phyloP scores from a whole-genome alignment of 2,888 invertebrate species.

The Nezara viridula region DNA sequence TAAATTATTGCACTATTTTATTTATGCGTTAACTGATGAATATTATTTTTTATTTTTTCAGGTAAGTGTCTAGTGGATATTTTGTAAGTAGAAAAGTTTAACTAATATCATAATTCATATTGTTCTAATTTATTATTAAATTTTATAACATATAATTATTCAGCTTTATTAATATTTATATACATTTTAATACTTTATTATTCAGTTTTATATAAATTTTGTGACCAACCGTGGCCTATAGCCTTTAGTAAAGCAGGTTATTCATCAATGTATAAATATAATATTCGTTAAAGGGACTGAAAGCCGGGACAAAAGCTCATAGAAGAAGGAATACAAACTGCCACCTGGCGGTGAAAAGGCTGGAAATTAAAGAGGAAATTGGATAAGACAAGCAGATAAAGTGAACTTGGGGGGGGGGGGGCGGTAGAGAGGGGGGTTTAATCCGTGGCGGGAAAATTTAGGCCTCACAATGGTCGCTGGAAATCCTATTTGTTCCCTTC shows the following conservation, averaged over 20 bases:
- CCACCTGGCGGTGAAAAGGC: neutral
- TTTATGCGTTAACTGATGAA: no score
- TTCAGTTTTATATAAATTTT: no score
- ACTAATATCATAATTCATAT: no score
- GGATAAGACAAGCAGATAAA: neutral
- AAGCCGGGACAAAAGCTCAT: neutral
- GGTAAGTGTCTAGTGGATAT: neutral
- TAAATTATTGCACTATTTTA: no score
- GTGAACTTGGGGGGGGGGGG: conserved; percentile 1
- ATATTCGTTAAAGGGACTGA: neutral
- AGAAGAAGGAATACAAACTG: neutral
- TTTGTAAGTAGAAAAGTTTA: neutral
- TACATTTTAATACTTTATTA: no score
- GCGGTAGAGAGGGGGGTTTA: neutral
- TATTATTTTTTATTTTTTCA: neutral
- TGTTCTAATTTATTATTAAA: no score
- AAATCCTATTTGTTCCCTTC: neutral
- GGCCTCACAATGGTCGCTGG: neutral
- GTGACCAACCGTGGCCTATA: no score
- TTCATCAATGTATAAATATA: neutral
- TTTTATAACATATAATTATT: no score
- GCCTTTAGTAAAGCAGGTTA: no score
- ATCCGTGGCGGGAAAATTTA: neutral
- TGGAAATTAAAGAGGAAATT: conserved; percentile 26
- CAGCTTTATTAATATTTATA: no score